Base-by-base conservation (phyloP, 2,888 invertebrate genomes). In the Spilarctia lutea region DNA sequence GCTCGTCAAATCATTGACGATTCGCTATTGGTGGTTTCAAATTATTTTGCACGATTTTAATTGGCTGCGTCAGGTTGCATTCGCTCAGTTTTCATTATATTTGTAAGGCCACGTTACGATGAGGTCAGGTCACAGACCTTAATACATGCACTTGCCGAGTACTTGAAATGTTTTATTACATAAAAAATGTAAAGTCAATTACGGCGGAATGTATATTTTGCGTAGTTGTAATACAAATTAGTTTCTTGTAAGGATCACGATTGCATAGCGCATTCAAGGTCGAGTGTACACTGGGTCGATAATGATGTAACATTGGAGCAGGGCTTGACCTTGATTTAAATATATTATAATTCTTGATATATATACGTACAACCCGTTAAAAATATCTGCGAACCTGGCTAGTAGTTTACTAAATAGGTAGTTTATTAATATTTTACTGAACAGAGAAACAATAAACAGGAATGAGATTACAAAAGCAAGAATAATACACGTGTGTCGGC, bases 51-150 rank as follows among this genome's bases (percentile, higher is more conserved):
- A 39, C 48, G 70, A 66, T 48, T 63, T 70, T 83, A 78, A 85
- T 85, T 85, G 79, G 79, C 72, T 66, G 69, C 70, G 75, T 76
- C 74, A 65, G 65, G 60, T 77, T 79, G 82, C 81, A 76, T 73
- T 83, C 77, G 82, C 78, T 81, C 82, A 85, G 83, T 87, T 83
- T 85, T 86, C 86, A 87, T 87, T 86, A 83, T 80, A 76, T 69
- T 30, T 83, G 73, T 82, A 86, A 87, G 88, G 86, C 83, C 86
- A 82, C 79, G 77, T 79, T 79, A 78, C 79, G 83, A 86, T 87
- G 85, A 87, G 88, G 87, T 88, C 86, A 85, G 85, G 86, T 87
- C 86, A 85, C 85, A 83, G 81, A 88, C 86, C 85, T 82, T 83
- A 86, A 83, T 86, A 85, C 84, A 87, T 85, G 83, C 83, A 86